Evolutionary conservation across 2,113 vertebrate genomes (phyloP).

Genomic region (Puffinus mauretanicus): DNA sequence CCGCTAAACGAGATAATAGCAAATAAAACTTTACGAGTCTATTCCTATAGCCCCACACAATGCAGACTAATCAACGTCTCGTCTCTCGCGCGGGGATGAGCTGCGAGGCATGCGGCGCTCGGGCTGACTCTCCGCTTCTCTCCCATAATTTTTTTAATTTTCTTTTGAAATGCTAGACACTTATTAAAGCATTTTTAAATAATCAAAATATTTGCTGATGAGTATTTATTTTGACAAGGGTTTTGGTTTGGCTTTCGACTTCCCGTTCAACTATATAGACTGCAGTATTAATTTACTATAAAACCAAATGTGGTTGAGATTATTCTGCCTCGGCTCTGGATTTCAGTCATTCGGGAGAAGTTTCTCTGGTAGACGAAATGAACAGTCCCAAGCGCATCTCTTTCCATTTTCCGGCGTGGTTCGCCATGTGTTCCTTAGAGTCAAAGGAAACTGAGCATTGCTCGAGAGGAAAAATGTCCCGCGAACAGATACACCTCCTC

Average conservation of each 20-base stretch:
- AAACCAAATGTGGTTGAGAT: conserved; percentile 66
- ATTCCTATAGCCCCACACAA: neutral
- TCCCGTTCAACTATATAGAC: conserved; percentile 55
- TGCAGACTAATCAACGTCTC: neutral
- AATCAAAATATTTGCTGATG: conserved; percentile 81
- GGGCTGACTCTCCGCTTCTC: neutral
- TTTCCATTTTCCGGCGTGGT: neutral
- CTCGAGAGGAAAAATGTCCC: neutral
- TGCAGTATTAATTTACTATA: conserved; percentile 58
- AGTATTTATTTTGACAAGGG: conserved; percentile 82
- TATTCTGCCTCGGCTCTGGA: conserved; percentile 12
- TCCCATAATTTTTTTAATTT: neutral
- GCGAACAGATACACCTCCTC: fast-evolving
- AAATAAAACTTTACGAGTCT: neutral
- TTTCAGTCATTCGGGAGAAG: conserved; percentile 41
- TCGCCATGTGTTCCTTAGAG: conserved; percentile 14
- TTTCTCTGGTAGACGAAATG: conserved; percentile 35
- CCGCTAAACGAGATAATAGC: neutral
- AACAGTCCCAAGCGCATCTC: conserved; percentile 24
- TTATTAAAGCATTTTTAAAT: conserved; percentile 75
- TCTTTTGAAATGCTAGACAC: conserved; percentile 43
- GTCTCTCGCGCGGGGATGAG: neutral
- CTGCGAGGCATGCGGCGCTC: neutral
- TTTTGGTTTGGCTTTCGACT: conserved; percentile 67
- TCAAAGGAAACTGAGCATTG: neutral